These are phyloP conservation scores for Strigamia transsilvanica DNA, from an alignment of 2,888 invertebrate genomes.

Conservation along the genomic window DNA sequence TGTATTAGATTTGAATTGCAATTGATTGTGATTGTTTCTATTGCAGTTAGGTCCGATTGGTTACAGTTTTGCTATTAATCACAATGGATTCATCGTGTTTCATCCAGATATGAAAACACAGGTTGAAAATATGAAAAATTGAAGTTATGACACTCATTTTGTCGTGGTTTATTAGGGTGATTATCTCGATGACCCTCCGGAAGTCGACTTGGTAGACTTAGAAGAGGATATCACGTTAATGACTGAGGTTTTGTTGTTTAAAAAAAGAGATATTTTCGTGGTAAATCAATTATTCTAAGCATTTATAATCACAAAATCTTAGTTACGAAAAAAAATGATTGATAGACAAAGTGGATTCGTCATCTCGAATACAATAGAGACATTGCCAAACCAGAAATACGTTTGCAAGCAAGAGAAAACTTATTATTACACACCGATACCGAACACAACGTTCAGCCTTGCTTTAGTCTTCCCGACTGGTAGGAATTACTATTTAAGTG, in stretches of 20 bases:
- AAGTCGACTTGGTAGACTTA: slow-evolving; percentile 64
- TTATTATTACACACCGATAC: slow-evolving; percentile 1
- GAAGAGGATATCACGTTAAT: slow-evolving; percentile 61
- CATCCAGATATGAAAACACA: slow-evolving; percentile 65
- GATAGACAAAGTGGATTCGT: slow-evolving; percentile 59
- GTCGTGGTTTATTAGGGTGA: slow-evolving; percentile 57
- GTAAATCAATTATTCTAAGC: neutral
- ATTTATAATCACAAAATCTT: slow-evolving; percentile 58
- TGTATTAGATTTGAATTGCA: no score
- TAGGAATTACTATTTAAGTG: neutral
- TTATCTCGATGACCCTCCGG: neutral
- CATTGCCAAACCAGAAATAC: slow-evolving; percentile 20
- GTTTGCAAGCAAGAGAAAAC: slow-evolving; percentile 31
- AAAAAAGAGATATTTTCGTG: no score
- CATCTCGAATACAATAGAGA: slow-evolving; percentile 19
- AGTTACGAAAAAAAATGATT: slow-evolving; percentile 64
- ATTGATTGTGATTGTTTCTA: neutral
- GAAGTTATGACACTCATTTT: slow-evolving; percentile 50
- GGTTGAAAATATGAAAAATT: slow-evolving; percentile 58
- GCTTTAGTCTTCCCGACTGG: neutral
- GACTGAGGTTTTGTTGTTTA: neutral
- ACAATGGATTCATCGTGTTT: slow-evolving; percentile 66
- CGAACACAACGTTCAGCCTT: slow-evolving; percentile 16
- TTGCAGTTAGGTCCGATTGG: slow-evolving; percentile 66
- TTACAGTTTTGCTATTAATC: slow-evolving; percentile 66